These are phyloP conservation scores for Caenorhabditis drosophilae DNA, from an alignment of 2,888 invertebrate genomes.

Conservation along the genomic window DNA sequence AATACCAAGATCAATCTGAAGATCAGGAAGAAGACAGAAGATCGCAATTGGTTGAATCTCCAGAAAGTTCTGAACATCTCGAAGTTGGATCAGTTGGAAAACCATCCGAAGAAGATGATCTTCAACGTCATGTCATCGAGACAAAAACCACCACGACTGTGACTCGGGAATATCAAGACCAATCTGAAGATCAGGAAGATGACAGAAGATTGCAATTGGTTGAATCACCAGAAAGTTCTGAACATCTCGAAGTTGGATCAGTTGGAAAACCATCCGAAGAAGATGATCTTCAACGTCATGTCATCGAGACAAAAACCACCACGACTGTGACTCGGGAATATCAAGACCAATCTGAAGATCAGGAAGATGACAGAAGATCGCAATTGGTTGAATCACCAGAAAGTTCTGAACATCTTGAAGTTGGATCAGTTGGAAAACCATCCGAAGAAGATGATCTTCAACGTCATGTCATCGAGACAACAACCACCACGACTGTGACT, in stretches of 20 bases:
- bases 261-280: no score
- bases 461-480: constrained; percentile 10
- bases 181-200: not conserved
- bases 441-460: not conserved
- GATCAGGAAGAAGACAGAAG: not conserved
- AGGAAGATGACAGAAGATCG: no score
- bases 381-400: no score
- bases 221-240: constrained; percentile 5
- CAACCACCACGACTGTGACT: constrained; percentile 13
- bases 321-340: no score
- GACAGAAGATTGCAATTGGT: not conserved
- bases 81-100: not conserved
- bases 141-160: constrained; percentile 1
- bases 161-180: constrained; percentile 2
- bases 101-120: not conserved
- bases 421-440: no score
- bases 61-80: not conserved
- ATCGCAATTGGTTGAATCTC: not conserved
- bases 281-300: no score
- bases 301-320: no score
- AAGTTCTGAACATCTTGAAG: no score
- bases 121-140: no score
- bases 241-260: not conserved
- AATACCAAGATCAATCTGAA: constrained; percentile 4
- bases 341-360: no score